phyloP scores from a whole-genome alignment of 2,888 invertebrate genomes.

The Agrypnus murinus region DNA sequence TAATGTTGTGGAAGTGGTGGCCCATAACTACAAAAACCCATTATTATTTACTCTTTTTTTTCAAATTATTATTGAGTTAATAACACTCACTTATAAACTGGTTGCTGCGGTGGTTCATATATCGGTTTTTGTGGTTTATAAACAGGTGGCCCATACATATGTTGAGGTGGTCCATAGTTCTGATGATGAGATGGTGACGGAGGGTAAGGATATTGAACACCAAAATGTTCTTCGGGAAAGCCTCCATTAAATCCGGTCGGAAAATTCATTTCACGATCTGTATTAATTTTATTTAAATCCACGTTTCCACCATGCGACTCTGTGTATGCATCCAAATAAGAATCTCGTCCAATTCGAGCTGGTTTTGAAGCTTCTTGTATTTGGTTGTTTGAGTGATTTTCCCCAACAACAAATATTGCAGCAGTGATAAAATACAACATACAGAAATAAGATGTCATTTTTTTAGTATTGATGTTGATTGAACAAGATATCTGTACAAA shows the following conservation, averaged over 20 bases:
- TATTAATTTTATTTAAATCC: constrained; percentile 70
- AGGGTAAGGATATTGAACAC: constrained; percentile 38
- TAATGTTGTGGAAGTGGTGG: constrained; percentile 50
- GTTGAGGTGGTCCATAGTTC: constrained; percentile 70
- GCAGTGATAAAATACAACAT: constrained; percentile 60
- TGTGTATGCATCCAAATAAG: constrained; percentile 79
- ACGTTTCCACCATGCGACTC: constrained; percentile 74
- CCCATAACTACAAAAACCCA: constrained; percentile 34
- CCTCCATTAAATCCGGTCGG: constrained; percentile 65
- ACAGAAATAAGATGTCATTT: constrained; percentile 3
- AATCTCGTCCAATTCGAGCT: constrained; percentile 68
- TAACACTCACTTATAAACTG: constrained; percentile 21
- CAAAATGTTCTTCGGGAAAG: constrained; percentile 67
- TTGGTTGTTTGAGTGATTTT: constrained; percentile 3
- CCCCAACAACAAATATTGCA: not conserved
- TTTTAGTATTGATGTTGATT: constrained; percentile 27
- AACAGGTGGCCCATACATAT: constrained; percentile 54
- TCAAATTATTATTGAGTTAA: no score
- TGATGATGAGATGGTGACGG: constrained; percentile 62
- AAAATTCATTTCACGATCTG: constrained; percentile 72
- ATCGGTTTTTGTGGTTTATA: constrained; percentile 50
- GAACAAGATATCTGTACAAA: constrained; percentile 14
- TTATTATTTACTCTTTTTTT: not conserved
- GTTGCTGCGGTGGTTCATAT: constrained; percentile 69
- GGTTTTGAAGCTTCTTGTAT: constrained; percentile 64